These are phyloP conservation scores for Melieria crassipennis DNA, from an alignment of 2,888 invertebrate genomes.

Conservation along the genomic window DNA sequence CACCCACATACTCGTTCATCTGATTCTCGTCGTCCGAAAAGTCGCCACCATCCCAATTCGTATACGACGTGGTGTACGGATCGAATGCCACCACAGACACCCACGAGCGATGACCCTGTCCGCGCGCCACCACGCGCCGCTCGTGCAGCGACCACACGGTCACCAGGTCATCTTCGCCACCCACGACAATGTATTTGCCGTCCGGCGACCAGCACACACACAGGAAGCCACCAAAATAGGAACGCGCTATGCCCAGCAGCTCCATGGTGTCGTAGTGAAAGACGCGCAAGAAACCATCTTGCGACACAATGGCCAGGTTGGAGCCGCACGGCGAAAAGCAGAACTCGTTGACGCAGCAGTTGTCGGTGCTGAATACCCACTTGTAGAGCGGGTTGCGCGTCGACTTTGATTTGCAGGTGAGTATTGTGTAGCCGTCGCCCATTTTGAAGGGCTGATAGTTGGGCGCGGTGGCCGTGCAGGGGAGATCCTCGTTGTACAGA, in stretches of 20 bases:
- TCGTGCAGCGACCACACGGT: conserved; percentile 97
- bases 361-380: conserved; percentile 85
- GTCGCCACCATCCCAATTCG: conserved; percentile 70
- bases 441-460: conserved; percentile 95
- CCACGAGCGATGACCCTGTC: conserved; percentile 98
- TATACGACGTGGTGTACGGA: conserved; percentile 81
- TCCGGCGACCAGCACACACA: conserved; percentile 99
- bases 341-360: conserved; percentile 92
- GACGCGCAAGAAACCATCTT: conserved; percentile 93
- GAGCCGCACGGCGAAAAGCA: conserved; percentile 95
- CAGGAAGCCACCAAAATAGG: conserved; percentile 97
- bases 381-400: conserved; percentile 95
- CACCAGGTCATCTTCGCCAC: conserved; percentile 98
- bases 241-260: conserved; percentile 89
- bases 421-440: conserved; percentile 92
- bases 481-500: conserved; percentile 95
- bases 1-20: conserved; percentile 58
- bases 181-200: conserved; percentile 92
- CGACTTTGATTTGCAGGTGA: conserved; percentile 95
- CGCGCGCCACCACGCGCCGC: conserved; percentile 93
- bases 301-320: conserved; percentile 92
- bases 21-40: conserved; percentile 71
- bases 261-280: conserved; percentile 99
- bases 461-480: conserved; percentile 89
- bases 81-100: conserved; percentile 97